Percentiles rank a stretch among this genome's conserved stretches.
Conservation (phyloP, 2,113 vertebrate genomes). For the Alligator sinensis region DNA sequence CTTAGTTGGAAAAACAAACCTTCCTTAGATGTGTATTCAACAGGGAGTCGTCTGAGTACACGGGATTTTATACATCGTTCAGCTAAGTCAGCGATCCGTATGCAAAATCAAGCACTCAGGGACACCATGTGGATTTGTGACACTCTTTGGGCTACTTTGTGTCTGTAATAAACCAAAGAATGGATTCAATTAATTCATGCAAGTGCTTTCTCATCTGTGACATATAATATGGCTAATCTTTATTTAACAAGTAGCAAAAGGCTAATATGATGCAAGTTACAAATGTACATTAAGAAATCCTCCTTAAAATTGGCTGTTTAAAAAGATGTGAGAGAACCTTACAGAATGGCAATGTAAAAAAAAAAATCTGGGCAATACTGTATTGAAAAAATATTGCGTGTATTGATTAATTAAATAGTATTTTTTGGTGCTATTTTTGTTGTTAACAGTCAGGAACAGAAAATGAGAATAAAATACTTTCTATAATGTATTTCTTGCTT, state of each 20-base stretch:
- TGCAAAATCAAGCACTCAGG: constrained; percentile 76
- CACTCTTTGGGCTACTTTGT: constrained; percentile 76
- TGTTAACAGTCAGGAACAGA: background rate
- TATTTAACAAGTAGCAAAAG: constrained; percentile 49
- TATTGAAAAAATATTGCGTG: background rate
- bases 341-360: background rate
- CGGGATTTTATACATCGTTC: constrained; percentile 79
- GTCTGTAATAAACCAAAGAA: constrained; percentile 75
- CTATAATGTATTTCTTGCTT: constrained; percentile 26
- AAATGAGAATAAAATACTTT: background rate
- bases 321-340: background rate
- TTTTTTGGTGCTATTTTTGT: constrained; percentile 2
- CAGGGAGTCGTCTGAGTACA: constrained; percentile 78
- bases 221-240: constrained; percentile 29
- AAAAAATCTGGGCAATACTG: background rate
- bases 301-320: background rate
- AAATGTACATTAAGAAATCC: constrained; percentile 27
- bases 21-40: constrained; percentile 74
- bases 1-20: constrained; percentile 64
- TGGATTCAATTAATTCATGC: constrained; percentile 67
- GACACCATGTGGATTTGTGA: constrained; percentile 77
- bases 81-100: constrained; percentile 80
- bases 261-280: background rate
- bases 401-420: background rate
- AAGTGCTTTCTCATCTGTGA: background rate